Evolutionary conservation across 2,797 vertebrate species (phyloP), one percentile per base, ranked within the genome.

Genomic region (Gobio occitaniae): DNA sequence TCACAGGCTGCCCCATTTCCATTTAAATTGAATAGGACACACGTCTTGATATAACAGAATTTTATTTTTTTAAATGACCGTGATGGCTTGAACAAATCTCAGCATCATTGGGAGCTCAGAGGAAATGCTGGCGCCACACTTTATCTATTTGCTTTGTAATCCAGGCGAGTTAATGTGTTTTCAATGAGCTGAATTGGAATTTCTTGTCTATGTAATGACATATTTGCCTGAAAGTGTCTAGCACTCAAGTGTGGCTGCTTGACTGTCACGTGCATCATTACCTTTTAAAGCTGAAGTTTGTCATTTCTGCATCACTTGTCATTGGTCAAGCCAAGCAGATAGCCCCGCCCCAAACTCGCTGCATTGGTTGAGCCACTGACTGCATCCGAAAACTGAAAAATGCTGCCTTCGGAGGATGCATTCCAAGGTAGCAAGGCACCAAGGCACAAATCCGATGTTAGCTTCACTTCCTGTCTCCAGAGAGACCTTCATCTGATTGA

Each of bases 1-100:
- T 50, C 16, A n/a, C 41, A 44, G 50, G 29, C 63, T 66, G n/a
- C 19, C 78, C 82, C 38, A 91, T 88, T 89, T 86, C 86, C 87
- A 90, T 89, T 90, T 90, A 87, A 87, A 88, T 91, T 83, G 66
- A 86, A 89, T 63, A 82, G 78, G 83, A 90, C 78, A 78, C 83
- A 83, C 44, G n/a, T 89, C 48, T 86, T 90, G 87, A 88, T 91
- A 84, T 89, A 84, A 88, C 82, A 79, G 80, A 72, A 78, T 84
- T 80, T 87, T 83, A 84, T 84, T 80, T 89, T 85, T 86, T 82
- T 87, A 85, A 89, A 90, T 74, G 84, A 76, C 78, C 61, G 16
- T 59, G 78, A 86, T 79, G 87, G 66, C 84, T 36, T 48, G 25
- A 88, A 80, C 81, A 88, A 89, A 88, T 84, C 82, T 84, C 82